Percentiles rank a stretch among this genome's conserved stretches.
Conservation (phyloP, 2,113 vertebrate species). For the Eclectus roratus region DNA sequence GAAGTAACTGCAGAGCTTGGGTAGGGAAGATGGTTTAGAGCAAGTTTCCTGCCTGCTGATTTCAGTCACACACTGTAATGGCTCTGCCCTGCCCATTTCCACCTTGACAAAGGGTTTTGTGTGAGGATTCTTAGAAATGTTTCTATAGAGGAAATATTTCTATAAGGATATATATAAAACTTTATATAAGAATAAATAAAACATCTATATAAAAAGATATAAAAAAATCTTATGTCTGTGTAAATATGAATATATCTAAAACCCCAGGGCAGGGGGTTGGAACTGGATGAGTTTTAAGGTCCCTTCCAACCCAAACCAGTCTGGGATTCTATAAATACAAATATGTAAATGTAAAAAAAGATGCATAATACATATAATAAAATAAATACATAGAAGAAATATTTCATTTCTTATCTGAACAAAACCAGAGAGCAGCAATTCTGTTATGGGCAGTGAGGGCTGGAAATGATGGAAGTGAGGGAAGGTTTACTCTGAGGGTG, state of each 20-base stretch:
- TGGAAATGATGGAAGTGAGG: background rate
- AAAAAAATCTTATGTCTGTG: background rate
- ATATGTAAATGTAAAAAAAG: background rate
- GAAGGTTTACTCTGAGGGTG: background rate
- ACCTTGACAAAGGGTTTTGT: background rate
- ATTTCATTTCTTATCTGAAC: background rate
- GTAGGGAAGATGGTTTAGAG: background rate
- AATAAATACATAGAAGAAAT: background rate
- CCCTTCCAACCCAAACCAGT: background rate
- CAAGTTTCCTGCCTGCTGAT: background rate
- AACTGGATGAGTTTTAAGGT: background rate
- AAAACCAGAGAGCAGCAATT: background rate
- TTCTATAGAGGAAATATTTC: background rate
- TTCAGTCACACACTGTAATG: accelerated
- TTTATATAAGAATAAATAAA: background rate
- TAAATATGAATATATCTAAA: background rate
- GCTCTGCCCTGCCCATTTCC: accelerated
- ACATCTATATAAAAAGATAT: background rate
- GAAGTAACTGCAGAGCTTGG: background rate
- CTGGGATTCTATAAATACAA: background rate
- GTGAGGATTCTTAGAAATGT: background rate
- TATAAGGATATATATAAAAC: background rate
- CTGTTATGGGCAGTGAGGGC: background rate
- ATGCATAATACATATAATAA: too few species aligned
- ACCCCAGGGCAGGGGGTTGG: background rate